Conservation (phyloP, 2,888 invertebrate genomes). For the Trissolcus japonicus region DNA sequence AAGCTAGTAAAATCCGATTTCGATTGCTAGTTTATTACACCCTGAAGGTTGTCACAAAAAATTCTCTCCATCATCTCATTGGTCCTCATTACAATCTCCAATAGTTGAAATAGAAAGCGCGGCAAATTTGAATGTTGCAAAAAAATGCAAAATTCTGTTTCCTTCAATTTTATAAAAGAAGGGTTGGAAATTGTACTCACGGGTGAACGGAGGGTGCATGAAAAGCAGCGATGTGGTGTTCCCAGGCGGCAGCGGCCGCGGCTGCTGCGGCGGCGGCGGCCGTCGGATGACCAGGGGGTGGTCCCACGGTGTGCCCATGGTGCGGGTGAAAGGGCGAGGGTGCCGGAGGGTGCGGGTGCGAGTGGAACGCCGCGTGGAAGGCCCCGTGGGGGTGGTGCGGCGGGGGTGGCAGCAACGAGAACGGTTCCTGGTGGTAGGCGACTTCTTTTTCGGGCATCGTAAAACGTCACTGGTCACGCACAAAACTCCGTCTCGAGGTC, state of each 20-base stretch:
- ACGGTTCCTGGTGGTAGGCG: conserved; percentile 78
- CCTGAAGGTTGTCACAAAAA: too few relatives aligned
- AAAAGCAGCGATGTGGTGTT: conserved; percentile 81
- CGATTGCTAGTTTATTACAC: too few relatives aligned
- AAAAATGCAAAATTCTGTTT: too few relatives aligned
- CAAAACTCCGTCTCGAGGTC: not conserved
- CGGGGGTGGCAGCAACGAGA: conserved; percentile 75
- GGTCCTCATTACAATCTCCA: too few relatives aligned
- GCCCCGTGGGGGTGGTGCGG: conserved; percentile 73
- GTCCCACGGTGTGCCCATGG: conserved; percentile 66
- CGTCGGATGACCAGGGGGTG: conserved; percentile 72
- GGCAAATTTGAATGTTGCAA: not conserved
- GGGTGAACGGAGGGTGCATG: conserved; percentile 75
- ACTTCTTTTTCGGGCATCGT: conserved; percentile 80
- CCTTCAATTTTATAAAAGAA: too few relatives aligned
- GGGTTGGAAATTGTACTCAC: conserved; percentile 63
- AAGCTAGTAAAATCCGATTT: too few relatives aligned
- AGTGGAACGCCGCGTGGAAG: conserved; percentile 73
- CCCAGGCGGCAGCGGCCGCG: conserved; percentile 79
- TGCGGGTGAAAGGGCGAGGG: conserved; percentile 78
- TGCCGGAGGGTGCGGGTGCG: conserved; percentile 78
- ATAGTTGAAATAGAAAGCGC: too few relatives aligned
- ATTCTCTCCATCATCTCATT: too few relatives aligned
- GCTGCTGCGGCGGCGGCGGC: conserved; percentile 72
- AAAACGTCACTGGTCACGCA: conserved; percentile 3